phyloP scores from a whole-genome alignment of 2,113 vertebrate species.

The Nesogale talazaci region DNA sequence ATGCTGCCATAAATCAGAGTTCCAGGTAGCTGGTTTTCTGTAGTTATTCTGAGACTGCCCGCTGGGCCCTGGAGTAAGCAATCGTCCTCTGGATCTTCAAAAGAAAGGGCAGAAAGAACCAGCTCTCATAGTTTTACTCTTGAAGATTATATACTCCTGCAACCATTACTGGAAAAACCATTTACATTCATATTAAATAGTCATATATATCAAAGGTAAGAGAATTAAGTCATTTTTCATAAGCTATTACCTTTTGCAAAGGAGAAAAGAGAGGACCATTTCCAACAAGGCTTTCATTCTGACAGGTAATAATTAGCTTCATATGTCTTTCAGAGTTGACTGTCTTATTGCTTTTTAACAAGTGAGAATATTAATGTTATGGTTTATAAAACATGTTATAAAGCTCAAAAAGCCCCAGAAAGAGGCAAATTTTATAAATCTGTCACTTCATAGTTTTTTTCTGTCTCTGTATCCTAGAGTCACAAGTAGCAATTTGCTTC shows the following conservation, averaged over 20 bases:
- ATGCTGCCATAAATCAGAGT: background rate
- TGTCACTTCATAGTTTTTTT: slow-evolving; percentile 52
- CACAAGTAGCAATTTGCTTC: slow-evolving; percentile 62
- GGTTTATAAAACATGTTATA: slow-evolving; percentile 58
- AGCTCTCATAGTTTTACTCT: background rate
- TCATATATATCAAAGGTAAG: background rate
- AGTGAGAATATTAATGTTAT: background rate
- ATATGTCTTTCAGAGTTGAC: slow-evolving; percentile 2
- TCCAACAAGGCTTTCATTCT: background rate
- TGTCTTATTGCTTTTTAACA: slow-evolving; percentile 34
- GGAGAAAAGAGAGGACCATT: background rate
- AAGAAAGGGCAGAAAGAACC: background rate
- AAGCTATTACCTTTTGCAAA: background rate
- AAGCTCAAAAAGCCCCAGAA: background rate
- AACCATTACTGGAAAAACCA: background rate
- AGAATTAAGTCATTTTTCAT: background rate
- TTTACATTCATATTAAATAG: background rate
- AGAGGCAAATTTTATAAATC: slow-evolving; percentile 2
- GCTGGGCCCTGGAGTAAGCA: background rate
- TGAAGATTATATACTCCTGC: background rate
- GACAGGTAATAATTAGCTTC: slow-evolving; percentile 52
- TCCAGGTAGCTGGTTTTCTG: background rate
- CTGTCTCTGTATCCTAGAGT: slow-evolving; percentile 31
- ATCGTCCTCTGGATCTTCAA: background rate
- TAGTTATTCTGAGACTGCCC: background rate